Evolutionary conservation across 1,140 invertebrate species (phyloP).

Genomic region (Oryctes rhinoceros): DNA sequence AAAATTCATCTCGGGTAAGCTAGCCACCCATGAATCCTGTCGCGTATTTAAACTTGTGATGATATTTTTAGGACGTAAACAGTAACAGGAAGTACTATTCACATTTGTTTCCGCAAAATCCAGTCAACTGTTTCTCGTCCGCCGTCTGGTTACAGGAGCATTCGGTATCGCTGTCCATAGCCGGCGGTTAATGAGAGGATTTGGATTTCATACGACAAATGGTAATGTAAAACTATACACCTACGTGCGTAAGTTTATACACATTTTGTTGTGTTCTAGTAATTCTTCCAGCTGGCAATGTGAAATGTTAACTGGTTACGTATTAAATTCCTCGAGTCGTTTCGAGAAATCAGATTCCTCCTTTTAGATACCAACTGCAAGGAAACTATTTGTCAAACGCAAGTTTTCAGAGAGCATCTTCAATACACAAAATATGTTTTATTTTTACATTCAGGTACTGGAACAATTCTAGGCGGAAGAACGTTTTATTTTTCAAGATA

Average conservation of each 20-base stretch:
- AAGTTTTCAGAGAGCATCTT: too few species aligned
- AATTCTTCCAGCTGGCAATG: neutral
- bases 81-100: slow-evolving; percentile 15
- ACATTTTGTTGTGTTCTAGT: neutral
- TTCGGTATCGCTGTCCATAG: neutral
- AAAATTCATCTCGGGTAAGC: neutral
- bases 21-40: slow-evolving; percentile 21
- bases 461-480: too few species aligned
- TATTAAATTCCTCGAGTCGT: too few species aligned
- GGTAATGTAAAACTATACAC: neutral
- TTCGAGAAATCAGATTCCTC: too few species aligned
- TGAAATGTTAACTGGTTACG: neutral
- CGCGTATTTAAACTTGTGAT: neutral
- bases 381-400: too few species aligned
- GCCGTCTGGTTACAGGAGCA: neutral
- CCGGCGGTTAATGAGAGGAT: neutral
- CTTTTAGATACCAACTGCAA: too few species aligned
- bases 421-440: too few species aligned
- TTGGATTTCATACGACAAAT: slow-evolving; percentile 11
- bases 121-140: neutral
- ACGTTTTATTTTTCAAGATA: too few species aligned
- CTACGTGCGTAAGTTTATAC: neutral
- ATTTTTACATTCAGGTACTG: too few species aligned
- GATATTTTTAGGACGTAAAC: slow-evolving; percentile 30
- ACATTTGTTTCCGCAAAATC: slow-evolving; percentile 35